Percentiles rank a stretch among this genome's conserved stretches.
These are phyloP conservation scores for Anguilla marmorata DNA, from an alignment of 2,797 vertebrate species.

Conservation along the genomic window DNA sequence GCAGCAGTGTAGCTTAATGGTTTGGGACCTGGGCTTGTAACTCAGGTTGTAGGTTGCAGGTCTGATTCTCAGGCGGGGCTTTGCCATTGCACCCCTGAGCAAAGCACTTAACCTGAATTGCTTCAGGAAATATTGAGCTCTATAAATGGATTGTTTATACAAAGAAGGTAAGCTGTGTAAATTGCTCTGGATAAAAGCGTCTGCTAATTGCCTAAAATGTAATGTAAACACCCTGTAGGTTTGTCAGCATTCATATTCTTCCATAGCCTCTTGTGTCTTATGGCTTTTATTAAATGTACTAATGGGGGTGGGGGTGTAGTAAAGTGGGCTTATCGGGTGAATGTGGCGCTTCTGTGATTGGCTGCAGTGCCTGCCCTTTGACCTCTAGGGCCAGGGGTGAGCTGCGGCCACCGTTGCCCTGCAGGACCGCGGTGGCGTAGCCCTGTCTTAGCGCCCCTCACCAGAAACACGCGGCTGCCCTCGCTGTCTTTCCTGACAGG, in stretches of 20 bases:
- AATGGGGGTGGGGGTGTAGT: neutral
- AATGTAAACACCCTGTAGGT: constrained; percentile 28
- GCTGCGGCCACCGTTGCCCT: neutral
- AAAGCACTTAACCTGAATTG: neutral
- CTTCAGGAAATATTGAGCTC: neutral
- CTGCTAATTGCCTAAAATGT: constrained; percentile 68
- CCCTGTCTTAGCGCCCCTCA: neutral
- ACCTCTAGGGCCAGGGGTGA: neutral
- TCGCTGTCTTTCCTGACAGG: neutral
- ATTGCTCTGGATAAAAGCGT: neutral
- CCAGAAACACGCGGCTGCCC: neutral
- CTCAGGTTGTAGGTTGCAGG: no score
- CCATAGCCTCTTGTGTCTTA: neutral
- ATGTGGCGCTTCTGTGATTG: neutral
- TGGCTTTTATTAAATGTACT: neutral
- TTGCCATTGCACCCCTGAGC: no score
- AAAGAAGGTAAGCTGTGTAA: neutral
- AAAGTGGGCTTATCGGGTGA: neutral
- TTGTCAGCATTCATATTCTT: neutral
- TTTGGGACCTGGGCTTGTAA: no score
- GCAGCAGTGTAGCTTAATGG: no score
- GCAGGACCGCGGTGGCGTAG: neutral
- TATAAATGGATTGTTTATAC: neutral
- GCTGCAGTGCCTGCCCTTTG: neutral
- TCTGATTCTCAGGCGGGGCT: no score